Percentiles rank a stretch among this genome's conserved stretches.
These are phyloP conservation scores for Brenthis ino DNA, from an alignment of 2,888 invertebrate species.

Conservation along the genomic window DNA sequence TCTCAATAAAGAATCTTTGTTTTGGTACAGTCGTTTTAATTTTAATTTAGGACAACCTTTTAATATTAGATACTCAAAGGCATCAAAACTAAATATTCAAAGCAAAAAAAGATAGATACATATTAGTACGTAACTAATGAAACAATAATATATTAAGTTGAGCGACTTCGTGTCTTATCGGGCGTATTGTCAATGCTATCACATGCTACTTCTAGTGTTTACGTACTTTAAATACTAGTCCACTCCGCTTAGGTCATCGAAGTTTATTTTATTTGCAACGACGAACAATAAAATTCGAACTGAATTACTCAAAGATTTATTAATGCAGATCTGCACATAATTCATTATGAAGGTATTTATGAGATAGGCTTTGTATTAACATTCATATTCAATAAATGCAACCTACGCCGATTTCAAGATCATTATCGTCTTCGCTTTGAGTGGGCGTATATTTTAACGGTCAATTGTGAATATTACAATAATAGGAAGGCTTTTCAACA, in stretches of 20 bases:
- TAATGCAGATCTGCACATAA: slow-evolving; percentile 10
- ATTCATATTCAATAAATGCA: slow-evolving; percentile 48
- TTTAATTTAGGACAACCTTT: background rate
- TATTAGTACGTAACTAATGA: background rate
- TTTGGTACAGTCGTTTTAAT: slow-evolving; percentile 1
- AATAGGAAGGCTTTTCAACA: slow-evolving; percentile 51
- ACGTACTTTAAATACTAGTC: slow-evolving; percentile 19
- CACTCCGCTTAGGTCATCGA: background rate
- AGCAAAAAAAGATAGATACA: background rate
- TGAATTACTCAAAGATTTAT: slow-evolving; percentile 1
- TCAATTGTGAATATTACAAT: slow-evolving; percentile 71
- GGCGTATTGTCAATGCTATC: slow-evolving; percentile 25
- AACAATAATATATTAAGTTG: slow-evolving; percentile 11
- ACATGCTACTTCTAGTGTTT: slow-evolving; percentile 22
- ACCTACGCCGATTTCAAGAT: slow-evolving; percentile 75
- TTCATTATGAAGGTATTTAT: slow-evolving; percentile 24
- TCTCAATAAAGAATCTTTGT: slow-evolving; percentile 12
- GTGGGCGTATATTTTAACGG: slow-evolving; percentile 68
- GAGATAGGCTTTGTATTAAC: slow-evolving; percentile 22
- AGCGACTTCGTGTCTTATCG: slow-evolving; percentile 32
- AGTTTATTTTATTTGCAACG: background rate
- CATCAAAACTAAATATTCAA: background rate
- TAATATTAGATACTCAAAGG: background rate
- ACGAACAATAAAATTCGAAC: background rate
- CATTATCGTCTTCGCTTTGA: slow-evolving; percentile 66